These are phyloP conservation scores for Mandrillus leucophaeus DNA, from an alignment of 2,113 vertebrate genomes.

Conservation along the genomic window DNA sequence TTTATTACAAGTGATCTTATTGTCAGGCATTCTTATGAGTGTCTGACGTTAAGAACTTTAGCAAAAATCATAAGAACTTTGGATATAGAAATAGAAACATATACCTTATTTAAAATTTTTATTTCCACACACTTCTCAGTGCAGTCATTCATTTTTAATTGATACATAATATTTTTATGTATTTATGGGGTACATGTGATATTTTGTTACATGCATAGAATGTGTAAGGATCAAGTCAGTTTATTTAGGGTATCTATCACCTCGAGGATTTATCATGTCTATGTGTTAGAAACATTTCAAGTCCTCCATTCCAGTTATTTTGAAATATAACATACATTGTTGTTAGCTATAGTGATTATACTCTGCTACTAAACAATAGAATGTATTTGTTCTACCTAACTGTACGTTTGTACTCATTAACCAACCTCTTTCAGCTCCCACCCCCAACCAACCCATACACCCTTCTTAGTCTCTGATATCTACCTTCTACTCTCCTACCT, in stretches of 20 bases:
- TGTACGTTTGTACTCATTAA: not conserved
- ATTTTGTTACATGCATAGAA: not conserved
- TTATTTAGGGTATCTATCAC: not conserved
- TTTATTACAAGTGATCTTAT: slow-evolving; percentile 24
- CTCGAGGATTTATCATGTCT: not conserved
- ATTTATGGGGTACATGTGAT: not conserved
- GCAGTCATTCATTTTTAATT: not conserved
- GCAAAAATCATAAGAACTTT: slow-evolving; percentile 3
- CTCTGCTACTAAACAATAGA: not conserved
- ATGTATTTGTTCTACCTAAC: not conserved
- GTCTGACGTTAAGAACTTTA: not conserved
- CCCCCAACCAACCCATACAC: too few species aligned
- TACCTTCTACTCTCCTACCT: not conserved
- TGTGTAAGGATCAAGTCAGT: not conserved
- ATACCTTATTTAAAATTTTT: not conserved
- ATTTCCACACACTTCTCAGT: not conserved
- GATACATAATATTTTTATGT: not conserved
- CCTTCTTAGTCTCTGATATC: not conserved
- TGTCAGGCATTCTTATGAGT: not conserved
- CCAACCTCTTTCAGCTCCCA: not conserved
- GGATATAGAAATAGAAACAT: not conserved
- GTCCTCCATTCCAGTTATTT: not conserved
- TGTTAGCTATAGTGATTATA: not conserved
- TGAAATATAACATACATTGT: not conserved
- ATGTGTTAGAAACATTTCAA: not conserved